Conservation (phyloP, 2,113 vertebrate species). For the Conger conger region DNA sequence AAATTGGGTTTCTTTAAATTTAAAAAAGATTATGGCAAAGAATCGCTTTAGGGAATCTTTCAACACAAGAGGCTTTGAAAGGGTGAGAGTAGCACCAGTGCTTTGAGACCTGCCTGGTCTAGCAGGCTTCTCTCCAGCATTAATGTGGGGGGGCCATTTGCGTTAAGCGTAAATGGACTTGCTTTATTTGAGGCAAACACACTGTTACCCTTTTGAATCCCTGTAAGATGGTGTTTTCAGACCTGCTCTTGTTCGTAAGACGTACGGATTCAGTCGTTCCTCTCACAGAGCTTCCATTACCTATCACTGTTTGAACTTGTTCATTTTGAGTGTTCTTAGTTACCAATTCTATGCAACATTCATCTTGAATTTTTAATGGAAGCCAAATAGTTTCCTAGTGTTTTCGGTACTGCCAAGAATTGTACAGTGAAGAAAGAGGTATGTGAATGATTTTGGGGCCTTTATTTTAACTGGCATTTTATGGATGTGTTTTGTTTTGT, state of each 20-base stretch:
- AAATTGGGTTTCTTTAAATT: slow-evolving; percentile 12
- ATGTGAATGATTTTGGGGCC: slow-evolving; percentile 35
- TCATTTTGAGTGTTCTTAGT: slow-evolving; percentile 44
- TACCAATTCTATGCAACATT: slow-evolving; percentile 77
- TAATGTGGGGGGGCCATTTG: slow-evolving; percentile 33
- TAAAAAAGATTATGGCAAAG: slow-evolving; percentile 2
- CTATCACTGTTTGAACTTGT: slow-evolving; percentile 23
- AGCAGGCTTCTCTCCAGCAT: slow-evolving; percentile 28
- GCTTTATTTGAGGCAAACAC: slow-evolving; percentile 31
- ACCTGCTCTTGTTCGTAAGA: slow-evolving; percentile 15
- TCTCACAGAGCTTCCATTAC: slow-evolving; percentile 9
- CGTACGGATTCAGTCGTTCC: not conserved
- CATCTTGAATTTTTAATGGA: slow-evolving; percentile 60
- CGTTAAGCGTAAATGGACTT: slow-evolving; percentile 38
- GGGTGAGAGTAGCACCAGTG: slow-evolving; percentile 24
- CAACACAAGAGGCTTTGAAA: not conserved
- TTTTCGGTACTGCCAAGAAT: slow-evolving; percentile 64
- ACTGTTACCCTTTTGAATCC: slow-evolving; percentile 1
- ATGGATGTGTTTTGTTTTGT: slow-evolving; percentile 27
- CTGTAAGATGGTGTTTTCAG: slow-evolving; percentile 28
- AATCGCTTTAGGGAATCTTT: slow-evolving; percentile 22
- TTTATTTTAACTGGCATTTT: slow-evolving; percentile 53
- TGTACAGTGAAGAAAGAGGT: slow-evolving; percentile 59
- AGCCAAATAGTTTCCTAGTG: slow-evolving; percentile 61
- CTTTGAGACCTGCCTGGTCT: slow-evolving; percentile 29